Evolutionary conservation across 2,113 vertebrate genomes (phyloP).

Genomic region (Takifugu bimaculatus): DNA sequence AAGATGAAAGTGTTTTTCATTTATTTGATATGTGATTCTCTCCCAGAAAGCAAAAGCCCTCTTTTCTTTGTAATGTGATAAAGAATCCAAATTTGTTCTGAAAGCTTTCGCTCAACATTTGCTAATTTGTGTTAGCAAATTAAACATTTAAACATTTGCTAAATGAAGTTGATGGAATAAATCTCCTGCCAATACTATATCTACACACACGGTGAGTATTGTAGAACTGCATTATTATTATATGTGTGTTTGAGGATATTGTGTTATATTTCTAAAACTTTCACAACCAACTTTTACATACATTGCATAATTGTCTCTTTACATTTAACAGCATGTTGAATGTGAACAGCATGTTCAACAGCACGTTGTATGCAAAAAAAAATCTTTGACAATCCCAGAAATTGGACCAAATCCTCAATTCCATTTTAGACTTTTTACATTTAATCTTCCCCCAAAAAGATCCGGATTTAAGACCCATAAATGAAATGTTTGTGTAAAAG

Average conservation of each 20-base stretch:
- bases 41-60: conserved; percentile 8
- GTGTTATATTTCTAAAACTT: no score
- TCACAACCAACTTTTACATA: not conserved
- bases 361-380: no score
- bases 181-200: no score
- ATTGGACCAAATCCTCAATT: conserved; percentile 1
- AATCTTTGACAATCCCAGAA: conserved; percentile 8
- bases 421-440: conserved; percentile 24
- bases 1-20: conserved; percentile 35
- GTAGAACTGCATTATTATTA: no score
- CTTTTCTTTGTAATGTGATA: conserved; percentile 1
- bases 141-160: no score
- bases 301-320: not conserved
- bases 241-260: no score
- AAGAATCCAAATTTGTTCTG: conserved; percentile 13
- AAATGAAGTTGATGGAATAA: no score
- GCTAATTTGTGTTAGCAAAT: no score
- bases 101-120: not conserved
- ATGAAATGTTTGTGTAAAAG: conserved; percentile 44
- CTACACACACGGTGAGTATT: no score
- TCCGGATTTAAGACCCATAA: conserved; percentile 28
- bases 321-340: not conserved
- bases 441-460: conserved; percentile 11
- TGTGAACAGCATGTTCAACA: no score
- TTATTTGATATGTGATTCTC: conserved; percentile 23